Percentiles rank a stretch among this genome's conserved stretches.
phyloP scores from a whole-genome alignment of 2,888 invertebrate genomes.

The Patella pellucida region DNA sequence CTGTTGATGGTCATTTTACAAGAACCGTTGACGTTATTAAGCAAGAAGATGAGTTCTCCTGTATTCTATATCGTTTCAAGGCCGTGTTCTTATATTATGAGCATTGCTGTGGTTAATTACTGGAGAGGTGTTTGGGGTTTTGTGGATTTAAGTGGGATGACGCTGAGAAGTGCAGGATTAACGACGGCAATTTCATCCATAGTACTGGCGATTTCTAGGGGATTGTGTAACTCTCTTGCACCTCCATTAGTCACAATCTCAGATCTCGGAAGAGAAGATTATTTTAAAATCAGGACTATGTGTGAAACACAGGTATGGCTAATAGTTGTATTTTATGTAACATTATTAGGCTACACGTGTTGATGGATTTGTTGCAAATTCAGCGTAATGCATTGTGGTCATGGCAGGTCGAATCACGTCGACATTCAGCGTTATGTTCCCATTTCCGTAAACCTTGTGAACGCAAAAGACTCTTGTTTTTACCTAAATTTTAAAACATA shows the following conservation, averaged over 20 bases:
- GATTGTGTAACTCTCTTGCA: background rate
- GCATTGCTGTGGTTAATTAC: background rate
- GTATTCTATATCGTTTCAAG: background rate
- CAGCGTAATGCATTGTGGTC: no score
- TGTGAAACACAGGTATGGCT: background rate
- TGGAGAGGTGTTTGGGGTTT: slow-evolving; percentile 2
- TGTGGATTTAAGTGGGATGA: background rate
- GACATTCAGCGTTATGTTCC: no score
- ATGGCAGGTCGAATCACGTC: no score
- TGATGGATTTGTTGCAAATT: no score
- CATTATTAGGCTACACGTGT: no score
- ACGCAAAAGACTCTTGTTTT: no score
- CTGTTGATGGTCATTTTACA: background rate
- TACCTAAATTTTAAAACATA: no score
- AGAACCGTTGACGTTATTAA: background rate
- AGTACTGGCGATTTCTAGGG: background rate
- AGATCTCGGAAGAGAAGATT: background rate
- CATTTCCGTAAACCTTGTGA: no score
- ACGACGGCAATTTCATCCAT: background rate
- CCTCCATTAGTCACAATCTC: background rate
- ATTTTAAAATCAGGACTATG: background rate
- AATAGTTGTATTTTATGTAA: no score
- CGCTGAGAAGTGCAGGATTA: background rate
- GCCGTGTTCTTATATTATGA: background rate
- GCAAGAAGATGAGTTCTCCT: slow-evolving; percentile 3